Conservation (phyloP, 2,797 vertebrate genomes). For the Phoebastria nigripes region DNA sequence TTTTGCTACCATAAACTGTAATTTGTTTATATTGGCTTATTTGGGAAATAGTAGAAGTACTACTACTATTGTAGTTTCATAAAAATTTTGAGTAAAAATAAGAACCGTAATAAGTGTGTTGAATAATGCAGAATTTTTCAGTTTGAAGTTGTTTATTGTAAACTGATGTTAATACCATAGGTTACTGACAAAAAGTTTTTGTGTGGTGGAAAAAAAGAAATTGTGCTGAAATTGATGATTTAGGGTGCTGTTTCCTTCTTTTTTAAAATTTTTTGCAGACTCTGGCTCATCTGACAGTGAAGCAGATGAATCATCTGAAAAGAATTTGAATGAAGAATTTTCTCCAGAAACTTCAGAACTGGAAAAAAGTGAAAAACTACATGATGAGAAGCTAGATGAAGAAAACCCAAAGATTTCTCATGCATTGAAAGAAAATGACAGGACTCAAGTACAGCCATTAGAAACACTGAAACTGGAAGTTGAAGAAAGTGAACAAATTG, state of each 20-base stretch:
- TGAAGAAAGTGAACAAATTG: slow-evolving; percentile 73
- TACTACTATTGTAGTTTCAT: neutral
- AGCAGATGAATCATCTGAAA: slow-evolving; percentile 85
- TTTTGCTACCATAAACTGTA: neutral
- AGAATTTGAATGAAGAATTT: slow-evolving; percentile 82
- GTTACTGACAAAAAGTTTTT: neutral
- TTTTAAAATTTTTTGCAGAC: slow-evolving; percentile 73
- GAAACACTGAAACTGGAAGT: slow-evolving; percentile 75
- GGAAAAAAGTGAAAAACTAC: slow-evolving; percentile 74
- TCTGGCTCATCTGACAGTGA: slow-evolving; percentile 93
- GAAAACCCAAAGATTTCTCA: slow-evolving; percentile 77
- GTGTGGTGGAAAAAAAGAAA: neutral
- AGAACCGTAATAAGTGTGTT: neutral
- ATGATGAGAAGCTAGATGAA: slow-evolving; percentile 66
- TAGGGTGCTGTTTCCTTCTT: neutral
- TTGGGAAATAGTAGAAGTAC: neutral
- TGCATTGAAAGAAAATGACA: slow-evolving; percentile 71
- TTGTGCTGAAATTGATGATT: neutral
- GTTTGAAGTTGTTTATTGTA: neutral
- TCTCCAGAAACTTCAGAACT: slow-evolving; percentile 74
- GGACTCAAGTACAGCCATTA: slow-evolving; percentile 66
- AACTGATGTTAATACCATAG: neutral
- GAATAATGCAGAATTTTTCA: neutral
- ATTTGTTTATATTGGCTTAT: neutral
- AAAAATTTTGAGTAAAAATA: neutral